Conservation (phyloP, 2,113 vertebrate genomes). For the Melanotaenia duboulayi region DNA sequence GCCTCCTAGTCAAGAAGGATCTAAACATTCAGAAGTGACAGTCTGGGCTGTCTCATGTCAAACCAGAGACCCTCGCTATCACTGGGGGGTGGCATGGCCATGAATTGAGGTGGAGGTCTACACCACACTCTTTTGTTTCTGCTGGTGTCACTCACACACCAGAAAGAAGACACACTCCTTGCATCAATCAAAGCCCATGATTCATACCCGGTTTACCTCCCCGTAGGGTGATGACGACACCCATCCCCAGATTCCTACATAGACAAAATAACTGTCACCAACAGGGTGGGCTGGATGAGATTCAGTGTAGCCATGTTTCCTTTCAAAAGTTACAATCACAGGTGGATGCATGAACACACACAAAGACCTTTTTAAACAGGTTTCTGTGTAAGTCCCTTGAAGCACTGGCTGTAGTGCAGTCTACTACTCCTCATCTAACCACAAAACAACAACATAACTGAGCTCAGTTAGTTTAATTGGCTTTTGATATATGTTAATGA, state of each 20-base stretch:
- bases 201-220: slow-evolving; percentile 41
- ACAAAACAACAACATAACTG: slow-evolving; percentile 76
- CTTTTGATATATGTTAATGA: slow-evolving; percentile 85
- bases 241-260: slow-evolving; percentile 38
- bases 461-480: slow-evolving; percentile 83
- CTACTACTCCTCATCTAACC: slow-evolving; percentile 56
- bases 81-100: slow-evolving; percentile 65
- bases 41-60: slow-evolving; percentile 82
- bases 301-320: not conserved
- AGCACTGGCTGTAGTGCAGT: slow-evolving; percentile 57
- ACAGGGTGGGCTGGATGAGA: slow-evolving; percentile 8
- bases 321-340: not conserved
- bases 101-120: slow-evolving; percentile 72
- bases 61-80: slow-evolving; percentile 75
- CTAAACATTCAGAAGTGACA: slow-evolving; percentile 80
- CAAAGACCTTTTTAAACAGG: slow-evolving; percentile 37
- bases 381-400: slow-evolving; percentile 45
- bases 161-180: slow-evolving; percentile 75
- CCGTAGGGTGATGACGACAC: slow-evolving; percentile 31
- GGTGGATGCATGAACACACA: not conserved
- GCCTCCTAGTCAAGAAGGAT: slow-evolving; percentile 82
- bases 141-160: slow-evolving; percentile 73
- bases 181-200: slow-evolving; percentile 74
- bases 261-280: slow-evolving; percentile 29
- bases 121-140: slow-evolving; percentile 77